Conservation (phyloP, 2,888 invertebrate genomes). For the Tuberolachnus salignus region DNA sequence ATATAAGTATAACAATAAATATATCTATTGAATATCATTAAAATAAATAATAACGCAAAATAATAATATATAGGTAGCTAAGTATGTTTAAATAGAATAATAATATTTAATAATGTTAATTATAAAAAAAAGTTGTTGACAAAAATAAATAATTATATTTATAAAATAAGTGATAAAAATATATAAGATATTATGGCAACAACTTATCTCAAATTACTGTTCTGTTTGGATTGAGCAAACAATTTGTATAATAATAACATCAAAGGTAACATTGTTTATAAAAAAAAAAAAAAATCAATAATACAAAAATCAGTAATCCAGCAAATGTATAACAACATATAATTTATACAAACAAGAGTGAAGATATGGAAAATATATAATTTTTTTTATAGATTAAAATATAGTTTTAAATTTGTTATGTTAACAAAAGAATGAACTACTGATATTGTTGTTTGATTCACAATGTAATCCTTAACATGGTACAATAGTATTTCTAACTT, state of each 20-base stretch:
- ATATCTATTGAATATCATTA: no score
- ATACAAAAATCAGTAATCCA: background rate
- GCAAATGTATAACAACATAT: background rate
- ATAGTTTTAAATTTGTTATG: background rate
- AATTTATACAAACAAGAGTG: background rate
- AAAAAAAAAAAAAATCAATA: background rate
- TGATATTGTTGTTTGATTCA: no score
- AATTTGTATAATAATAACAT: conserved; percentile 3
- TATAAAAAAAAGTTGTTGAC: no score
- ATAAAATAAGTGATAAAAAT: background rate
- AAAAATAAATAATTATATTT: background rate
- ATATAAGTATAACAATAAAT: no score
- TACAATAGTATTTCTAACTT: background rate
- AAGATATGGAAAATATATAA: background rate
- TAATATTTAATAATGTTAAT: background rate
- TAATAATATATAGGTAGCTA: no score
- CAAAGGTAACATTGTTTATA: conserved; percentile 18
- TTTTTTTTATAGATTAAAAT: background rate
- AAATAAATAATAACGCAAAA: no score
- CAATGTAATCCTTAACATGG: background rate
- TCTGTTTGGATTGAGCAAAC: conserved; percentile 30
- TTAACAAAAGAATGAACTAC: no score
- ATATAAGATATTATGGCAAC: conserved; percentile 28
- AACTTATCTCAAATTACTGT: conserved; percentile 1
- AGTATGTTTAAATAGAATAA: background rate